A percentile compares a stretch with the other conserved stretches of the same genome.
These are phyloP conservation scores for Calameuta pallipes DNA, from an alignment of 2,888 invertebrate genomes.

Conservation along the genomic window DNA sequence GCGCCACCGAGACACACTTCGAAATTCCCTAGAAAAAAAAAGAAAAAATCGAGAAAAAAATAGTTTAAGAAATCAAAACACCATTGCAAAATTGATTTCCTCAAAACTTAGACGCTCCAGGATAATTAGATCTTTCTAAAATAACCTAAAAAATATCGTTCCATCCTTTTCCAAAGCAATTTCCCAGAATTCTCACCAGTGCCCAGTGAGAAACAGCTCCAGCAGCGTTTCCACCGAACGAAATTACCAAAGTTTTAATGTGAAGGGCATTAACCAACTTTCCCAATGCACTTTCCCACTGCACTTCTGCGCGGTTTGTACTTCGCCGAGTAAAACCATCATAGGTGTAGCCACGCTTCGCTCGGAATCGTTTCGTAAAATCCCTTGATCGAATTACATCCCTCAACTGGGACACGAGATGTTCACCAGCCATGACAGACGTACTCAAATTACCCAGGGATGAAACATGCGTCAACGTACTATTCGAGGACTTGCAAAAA, in stretches of 20 bases:
- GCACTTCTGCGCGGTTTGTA: conserved; percentile 27
- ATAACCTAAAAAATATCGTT: background rate
- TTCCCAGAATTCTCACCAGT: background rate
- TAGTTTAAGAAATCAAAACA: background rate
- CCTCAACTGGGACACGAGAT: background rate
- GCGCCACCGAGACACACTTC: conserved; percentile 39
- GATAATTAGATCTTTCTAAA: background rate
- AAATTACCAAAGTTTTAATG: conserved; percentile 56
- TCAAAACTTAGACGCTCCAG: background rate
- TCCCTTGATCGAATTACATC: background rate
- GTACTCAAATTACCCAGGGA: background rate
- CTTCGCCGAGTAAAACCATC: background rate
- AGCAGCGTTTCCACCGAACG: conserved; percentile 27
- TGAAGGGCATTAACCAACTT: conserved; percentile 54
- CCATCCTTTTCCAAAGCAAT: background rate
- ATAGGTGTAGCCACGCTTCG: background rate
- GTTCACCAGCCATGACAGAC: background rate
- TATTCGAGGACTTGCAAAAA: background rate
- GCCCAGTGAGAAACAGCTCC: background rate
- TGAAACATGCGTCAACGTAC: background rate
- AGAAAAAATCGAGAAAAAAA: background rate
- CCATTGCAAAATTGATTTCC: background rate
- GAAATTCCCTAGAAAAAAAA: background rate
- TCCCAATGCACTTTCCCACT: conserved; percentile 38
- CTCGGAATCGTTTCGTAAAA: background rate